phyloP scores from a whole-genome alignment of 1,140 invertebrate species.

The Lutraria rhynchaena region DNA sequence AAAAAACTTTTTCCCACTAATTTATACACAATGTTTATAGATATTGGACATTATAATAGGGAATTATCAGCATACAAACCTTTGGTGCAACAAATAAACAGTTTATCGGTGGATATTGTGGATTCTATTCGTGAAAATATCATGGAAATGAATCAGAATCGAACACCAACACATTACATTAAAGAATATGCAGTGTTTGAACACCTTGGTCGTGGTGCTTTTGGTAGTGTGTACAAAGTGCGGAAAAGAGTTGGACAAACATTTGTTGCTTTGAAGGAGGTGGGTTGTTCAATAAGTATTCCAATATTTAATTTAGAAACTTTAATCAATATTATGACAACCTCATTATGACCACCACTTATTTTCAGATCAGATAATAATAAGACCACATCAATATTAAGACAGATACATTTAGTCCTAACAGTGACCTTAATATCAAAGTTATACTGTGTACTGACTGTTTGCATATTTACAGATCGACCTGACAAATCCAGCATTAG shows the following conservation, averaged over 20 bases:
- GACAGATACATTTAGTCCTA: no score
- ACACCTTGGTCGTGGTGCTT: constrained; percentile 82
- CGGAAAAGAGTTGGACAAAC: constrained; percentile 80
- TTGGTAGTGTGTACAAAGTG: constrained; percentile 83
- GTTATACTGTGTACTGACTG: no score
- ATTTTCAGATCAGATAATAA: no score
- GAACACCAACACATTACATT: constrained; percentile 80
- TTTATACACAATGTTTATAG: constrained; percentile 82
- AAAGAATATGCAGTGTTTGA: constrained; percentile 83
- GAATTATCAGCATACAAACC: constrained; percentile 79
- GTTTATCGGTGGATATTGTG: constrained; percentile 75
- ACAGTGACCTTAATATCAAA: no score
- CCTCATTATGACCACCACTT: no score
- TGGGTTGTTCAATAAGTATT: no score
- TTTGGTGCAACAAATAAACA: constrained; percentile 79
- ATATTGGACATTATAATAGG: constrained; percentile 82
- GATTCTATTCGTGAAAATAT: constrained; percentile 78
- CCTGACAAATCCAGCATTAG: constrained; percentile 76
- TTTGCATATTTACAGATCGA: constrained; percentile 78
- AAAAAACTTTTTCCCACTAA: constrained; percentile 81
- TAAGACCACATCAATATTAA: no score
- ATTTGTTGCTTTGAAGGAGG: constrained; percentile 83
- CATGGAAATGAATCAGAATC: constrained; percentile 79
- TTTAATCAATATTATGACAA: no score
- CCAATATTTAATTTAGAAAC: no score